Conservation (phyloP, 2,113 vertebrate genomes). For the Lates calcarifer region DNA sequence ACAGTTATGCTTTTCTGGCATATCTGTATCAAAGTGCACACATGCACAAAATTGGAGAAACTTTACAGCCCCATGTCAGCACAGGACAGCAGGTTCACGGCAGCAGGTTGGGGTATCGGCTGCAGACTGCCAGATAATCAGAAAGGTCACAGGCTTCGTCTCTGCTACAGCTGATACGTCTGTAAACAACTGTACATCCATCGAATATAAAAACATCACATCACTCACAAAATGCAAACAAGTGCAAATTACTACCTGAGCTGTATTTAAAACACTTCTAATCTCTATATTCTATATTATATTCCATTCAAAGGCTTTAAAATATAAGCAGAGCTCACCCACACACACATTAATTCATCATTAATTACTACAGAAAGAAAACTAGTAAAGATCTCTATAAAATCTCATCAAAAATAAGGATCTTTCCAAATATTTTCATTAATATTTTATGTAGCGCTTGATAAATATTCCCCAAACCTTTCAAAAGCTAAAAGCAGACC, state of each 20-base stretch:
- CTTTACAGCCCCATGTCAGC: neutral
- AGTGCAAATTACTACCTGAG: no score
- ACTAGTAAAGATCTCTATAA: neutral
- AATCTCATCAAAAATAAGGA: neutral
- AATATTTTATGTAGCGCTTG: neutral
- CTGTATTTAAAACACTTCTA: neutral
- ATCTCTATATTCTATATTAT: neutral
- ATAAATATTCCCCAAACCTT: neutral
- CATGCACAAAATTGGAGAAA: neutral
- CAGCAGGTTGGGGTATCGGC: neutral
- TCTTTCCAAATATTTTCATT: no score
- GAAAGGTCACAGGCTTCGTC: neutral
- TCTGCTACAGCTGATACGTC: neutral
- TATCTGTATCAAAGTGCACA: constrained; percentile 4
- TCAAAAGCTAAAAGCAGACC: neutral
- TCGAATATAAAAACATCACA: neutral
- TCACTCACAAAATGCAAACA: no score
- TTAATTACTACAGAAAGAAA: neutral
- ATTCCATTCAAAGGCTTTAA: neutral
- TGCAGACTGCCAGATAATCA: neutral
- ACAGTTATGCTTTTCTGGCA: neutral
- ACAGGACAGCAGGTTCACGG: neutral
- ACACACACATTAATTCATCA: neutral
- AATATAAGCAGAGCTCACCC: neutral
- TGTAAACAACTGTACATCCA: no score